Base-by-base conservation (phyloP, 35 echinoderm and acorn worm genomes). In the Strongylocentrotus purpuratus region DNA sequence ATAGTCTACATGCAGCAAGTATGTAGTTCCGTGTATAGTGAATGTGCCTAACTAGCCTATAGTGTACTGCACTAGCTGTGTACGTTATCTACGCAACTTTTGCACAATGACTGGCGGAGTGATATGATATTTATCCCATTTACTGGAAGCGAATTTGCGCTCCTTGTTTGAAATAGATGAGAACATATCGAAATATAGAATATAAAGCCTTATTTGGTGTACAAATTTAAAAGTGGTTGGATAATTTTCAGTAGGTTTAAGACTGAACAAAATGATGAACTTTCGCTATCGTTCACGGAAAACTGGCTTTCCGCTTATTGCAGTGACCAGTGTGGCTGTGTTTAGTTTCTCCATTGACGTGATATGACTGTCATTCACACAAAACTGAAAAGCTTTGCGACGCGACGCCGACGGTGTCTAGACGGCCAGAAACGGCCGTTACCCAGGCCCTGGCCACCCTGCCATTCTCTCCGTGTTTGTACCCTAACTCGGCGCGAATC, bases 81-180 rank as follows among this genome's bases (percentile, higher is more conserved):
- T 8, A 10, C 50, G 50, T 55, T 14, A 14, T 10, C n/a, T 10
- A 14, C 14, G 50, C 50, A 55, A 55, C 8, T 25, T 70, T 70
- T 70, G 61, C 61, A 70, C 61, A 70, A 65, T 33, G 31, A 88
- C 33, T 7, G 87, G 87, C 87, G 87, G 87, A 88, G 87, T 88
- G 87, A 88, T 88, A 88, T 33, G 85, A 86, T 41, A 88, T 88
- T 41, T 88, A 33, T 35, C 9, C 61, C 87, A 88, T 46, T 88
- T 88, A 33, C 45, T 88, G 9, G 25, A 8, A 88, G 45, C 87
- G 15, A 88, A 33, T 88, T 88, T 88, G 12, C 87, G 87, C 87
- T 88, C 87, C 32, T 35, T 17, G 32, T 88, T 88, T 88, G 87
- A 88, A 88, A 88, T 41, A n/a, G 9, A 88, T 9, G 31, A 18